A percentile compares a stretch with the other conserved stretches of the same genome.
Evolutionary conservation across 2,888 invertebrate genomes (phyloP).

Genomic region (Trachelus troglodyta): DNA sequence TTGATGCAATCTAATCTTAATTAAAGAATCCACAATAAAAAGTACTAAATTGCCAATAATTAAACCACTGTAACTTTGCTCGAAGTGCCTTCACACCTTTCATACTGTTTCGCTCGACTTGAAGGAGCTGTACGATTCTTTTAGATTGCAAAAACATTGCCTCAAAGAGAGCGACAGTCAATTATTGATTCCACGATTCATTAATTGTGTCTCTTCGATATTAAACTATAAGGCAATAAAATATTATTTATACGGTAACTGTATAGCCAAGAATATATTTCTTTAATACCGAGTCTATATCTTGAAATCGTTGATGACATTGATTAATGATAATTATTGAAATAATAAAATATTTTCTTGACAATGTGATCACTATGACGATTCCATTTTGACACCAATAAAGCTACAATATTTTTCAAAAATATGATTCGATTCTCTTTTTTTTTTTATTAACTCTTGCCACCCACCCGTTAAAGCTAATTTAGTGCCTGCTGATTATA

Average conservation of each 20-base stretch:
- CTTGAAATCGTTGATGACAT: constrained; percentile 20
- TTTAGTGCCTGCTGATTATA: not conserved
- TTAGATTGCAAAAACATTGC: not conserved
- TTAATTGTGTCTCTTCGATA: not conserved
- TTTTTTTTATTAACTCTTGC: constrained; percentile 3
- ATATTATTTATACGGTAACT: not conserved
- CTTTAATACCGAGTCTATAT: constrained; percentile 25
- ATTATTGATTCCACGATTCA: not conserved
- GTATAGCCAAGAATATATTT: constrained; percentile 29
- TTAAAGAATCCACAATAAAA: not conserved
- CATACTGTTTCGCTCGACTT: not conserved
- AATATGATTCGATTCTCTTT: not conserved
- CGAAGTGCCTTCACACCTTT: not conserved
- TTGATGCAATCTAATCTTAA: not conserved
- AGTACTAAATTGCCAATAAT: not conserved
- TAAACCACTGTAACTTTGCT: not conserved
- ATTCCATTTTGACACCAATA: constrained; percentile 41
- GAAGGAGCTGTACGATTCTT: not conserved
- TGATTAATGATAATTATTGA: constrained; percentile 27
- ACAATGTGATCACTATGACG: constrained; percentile 34
- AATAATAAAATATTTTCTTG: constrained; percentile 20
- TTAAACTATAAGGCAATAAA: not conserved
- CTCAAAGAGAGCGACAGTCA: not conserved
- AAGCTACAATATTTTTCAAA: constrained; percentile 43
- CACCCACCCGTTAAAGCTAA: not conserved